Evolutionary conservation across 1,140 invertebrate species (phyloP).

Genomic region (Aphis craccivora): DNA sequence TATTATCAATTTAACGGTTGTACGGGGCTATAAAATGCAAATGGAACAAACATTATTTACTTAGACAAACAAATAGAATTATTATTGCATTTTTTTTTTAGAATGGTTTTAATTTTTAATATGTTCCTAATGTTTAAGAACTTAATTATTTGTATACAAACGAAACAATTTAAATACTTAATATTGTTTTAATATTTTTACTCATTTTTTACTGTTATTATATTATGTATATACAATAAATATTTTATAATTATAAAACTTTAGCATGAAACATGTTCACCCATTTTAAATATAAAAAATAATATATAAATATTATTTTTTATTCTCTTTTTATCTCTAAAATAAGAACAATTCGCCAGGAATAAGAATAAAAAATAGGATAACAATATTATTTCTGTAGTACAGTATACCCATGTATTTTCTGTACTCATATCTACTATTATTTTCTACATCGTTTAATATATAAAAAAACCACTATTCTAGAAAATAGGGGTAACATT

Average conservation of each 20-base stretch:
- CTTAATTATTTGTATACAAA: neutral
- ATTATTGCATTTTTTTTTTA: neutral
- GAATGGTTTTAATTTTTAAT: neutral
- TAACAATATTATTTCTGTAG: neutral
- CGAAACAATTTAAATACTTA: neutral
- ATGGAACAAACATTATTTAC: neutral
- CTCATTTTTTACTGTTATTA: neutral
- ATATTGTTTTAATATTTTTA: neutral
- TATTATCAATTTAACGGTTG: neutral
- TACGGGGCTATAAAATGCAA: neutral
- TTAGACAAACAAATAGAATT: neutral
- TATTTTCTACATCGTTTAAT: neutral
- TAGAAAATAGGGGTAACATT: neutral
- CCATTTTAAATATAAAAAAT: neutral
- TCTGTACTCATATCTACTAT: neutral
- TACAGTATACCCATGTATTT: neutral
- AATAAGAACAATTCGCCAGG: neutral
- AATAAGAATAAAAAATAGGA: neutral
- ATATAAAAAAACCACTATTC: neutral
- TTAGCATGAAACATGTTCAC: neutral
- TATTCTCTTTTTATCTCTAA: neutral
- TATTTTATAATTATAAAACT: neutral
- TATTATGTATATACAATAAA: neutral
- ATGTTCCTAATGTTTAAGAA: neutral
- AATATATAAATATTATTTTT: neutral